Conservation (phyloP, 1,140 invertebrate species). For the Agrilus planipennis region DNA sequence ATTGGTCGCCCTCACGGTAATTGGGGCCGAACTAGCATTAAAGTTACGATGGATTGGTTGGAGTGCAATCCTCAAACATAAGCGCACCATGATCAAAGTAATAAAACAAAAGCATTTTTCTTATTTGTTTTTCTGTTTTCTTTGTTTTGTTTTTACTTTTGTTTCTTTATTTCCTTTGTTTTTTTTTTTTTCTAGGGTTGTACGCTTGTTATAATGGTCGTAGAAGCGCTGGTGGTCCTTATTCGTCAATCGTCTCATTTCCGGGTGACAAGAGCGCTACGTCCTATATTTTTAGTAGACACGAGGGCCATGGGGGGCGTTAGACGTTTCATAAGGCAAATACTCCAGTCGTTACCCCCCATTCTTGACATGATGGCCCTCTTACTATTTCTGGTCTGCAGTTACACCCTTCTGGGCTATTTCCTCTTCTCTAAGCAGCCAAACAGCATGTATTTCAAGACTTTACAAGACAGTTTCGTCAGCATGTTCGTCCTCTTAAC, state of each 20-base stretch:
- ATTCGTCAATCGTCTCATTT: constrained; percentile 76
- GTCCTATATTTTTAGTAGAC: constrained; percentile 85
- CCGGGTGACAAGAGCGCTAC: constrained; percentile 70
- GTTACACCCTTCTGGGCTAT: constrained; percentile 73
- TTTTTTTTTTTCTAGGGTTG: constrained; percentile 48
- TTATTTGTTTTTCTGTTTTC: background rate
- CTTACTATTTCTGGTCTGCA: constrained; percentile 74
- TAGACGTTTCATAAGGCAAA: constrained; percentile 58
- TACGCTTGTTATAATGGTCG: constrained; percentile 70
- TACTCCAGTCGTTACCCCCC: constrained; percentile 74
- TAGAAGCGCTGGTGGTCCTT: constrained; percentile 72
- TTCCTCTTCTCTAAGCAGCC: constrained; percentile 66
- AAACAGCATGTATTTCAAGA: constrained; percentile 65
- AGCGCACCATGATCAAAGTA: constrained; percentile 78
- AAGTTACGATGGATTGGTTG: constrained; percentile 79
- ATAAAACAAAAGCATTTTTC: background rate
- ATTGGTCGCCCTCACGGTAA: constrained; percentile 60
- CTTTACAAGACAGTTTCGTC: constrained; percentile 73
- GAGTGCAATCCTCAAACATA: constrained; percentile 58
- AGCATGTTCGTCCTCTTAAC: constrained; percentile 83
- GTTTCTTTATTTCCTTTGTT: constrained; percentile 6
- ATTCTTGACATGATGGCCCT: constrained; percentile 82
- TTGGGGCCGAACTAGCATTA: constrained; percentile 66
- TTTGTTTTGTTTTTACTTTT: too few relatives aligned
- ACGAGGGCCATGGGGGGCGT: constrained; percentile 72